Conservation (phyloP, 2,113 vertebrate species). For the Macrotus californicus region DNA sequence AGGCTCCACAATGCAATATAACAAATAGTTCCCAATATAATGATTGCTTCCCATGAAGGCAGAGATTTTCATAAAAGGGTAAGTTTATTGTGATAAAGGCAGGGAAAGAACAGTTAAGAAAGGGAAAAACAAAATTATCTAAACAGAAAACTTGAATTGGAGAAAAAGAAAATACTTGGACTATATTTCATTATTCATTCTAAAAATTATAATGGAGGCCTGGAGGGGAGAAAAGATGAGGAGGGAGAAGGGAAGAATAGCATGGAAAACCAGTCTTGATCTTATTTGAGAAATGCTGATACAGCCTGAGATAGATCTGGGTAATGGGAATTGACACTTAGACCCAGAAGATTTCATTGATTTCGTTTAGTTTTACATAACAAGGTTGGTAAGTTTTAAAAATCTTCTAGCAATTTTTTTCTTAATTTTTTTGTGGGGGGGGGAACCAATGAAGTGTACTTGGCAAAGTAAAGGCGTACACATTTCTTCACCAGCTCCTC, state of each 20-base stretch:
- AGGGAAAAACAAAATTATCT: background rate
- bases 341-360: background rate
- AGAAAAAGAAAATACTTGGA: background rate
- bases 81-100: background rate
- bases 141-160: background rate
- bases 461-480: background rate
- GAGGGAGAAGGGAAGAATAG: background rate
- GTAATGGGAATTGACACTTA: background rate
- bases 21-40: background rate
- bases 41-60: background rate
- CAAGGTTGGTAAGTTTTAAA: background rate
- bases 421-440: background rate
- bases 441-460: background rate
- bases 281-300: background rate
- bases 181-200: background rate
- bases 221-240: background rate
- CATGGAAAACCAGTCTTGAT: background rate
- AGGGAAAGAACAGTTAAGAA: background rate
- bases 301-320: background rate
- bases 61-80: constrained; percentile 7
- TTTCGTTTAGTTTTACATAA: background rate
- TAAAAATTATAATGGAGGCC: background rate
- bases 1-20: background rate
- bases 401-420: background rate
- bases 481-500: background rate